These are phyloP conservation scores for Hucho hucho DNA, from an alignment of 2,113 vertebrate genomes.

Conservation along the genomic window DNA sequence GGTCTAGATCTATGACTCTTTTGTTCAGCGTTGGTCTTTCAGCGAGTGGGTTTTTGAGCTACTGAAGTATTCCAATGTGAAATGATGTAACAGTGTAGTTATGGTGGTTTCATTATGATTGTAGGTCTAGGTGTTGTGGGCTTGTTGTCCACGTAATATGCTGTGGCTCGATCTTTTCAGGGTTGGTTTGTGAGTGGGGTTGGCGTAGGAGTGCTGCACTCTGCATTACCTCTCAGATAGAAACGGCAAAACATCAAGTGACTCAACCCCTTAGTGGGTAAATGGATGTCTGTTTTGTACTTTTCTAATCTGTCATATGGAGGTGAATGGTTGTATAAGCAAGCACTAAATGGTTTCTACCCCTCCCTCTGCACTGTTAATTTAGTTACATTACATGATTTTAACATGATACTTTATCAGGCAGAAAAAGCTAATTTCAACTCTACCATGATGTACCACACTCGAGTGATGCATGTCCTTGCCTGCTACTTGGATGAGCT, in stretches of 20 bases:
- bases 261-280: slow-evolving; percentile 32
- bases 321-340: not conserved
- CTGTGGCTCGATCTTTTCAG: slow-evolving; percentile 15
- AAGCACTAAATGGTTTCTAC: not conserved
- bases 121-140: not conserved
- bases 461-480: too few relatives aligned
- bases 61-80: slow-evolving; percentile 22
- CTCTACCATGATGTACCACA: too few relatives aligned
- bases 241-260: slow-evolving; percentile 40
- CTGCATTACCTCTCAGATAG: slow-evolving; percentile 20
- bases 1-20: too few relatives aligned
- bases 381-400: too few relatives aligned
- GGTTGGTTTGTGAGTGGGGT: slow-evolving; percentile 32
- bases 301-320: not conserved
- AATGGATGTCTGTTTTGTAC: too few relatives aligned
- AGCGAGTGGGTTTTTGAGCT: too few relatives aligned
- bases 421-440: too few relatives aligned
- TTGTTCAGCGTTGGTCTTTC: too few relatives aligned
- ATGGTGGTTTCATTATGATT: not conserved
- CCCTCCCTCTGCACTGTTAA: not conserved
- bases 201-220: slow-evolving; percentile 53
- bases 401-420: too few relatives aligned
- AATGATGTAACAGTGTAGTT: slow-evolving; percentile 8
- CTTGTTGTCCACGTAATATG: not conserved
- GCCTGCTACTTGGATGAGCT: too few relatives aligned